phyloP scores from a whole-genome alignment of 2,888 invertebrate species.

The Nebria salina region DNA sequence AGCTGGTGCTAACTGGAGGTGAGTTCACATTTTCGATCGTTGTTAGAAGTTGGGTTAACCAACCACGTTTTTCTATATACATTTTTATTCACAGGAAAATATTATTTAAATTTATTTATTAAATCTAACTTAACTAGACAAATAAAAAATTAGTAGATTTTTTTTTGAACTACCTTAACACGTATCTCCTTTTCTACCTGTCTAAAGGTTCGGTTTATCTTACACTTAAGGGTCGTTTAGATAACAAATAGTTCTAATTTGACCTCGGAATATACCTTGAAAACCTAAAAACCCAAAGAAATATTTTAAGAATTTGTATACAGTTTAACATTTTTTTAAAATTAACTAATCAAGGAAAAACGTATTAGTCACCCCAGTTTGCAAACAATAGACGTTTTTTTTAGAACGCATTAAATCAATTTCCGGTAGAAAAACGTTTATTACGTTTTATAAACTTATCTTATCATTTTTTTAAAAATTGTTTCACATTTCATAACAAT shows the following conservation, averaged over 20 bases:
- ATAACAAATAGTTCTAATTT: background rate
- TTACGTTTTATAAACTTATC: background rate
- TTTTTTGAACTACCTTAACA: no score
- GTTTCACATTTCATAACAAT: background rate
- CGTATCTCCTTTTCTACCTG: no score
- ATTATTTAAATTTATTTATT: background rate
- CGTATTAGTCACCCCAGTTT: no score
- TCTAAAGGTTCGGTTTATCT: background rate
- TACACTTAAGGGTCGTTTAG: background rate
- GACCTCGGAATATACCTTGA: background rate
- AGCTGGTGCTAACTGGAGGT: slow-evolving; percentile 91
- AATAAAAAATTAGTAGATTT: no score
- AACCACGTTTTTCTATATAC: slow-evolving; percentile 34
- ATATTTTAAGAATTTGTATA: background rate
- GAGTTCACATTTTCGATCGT: slow-evolving; percentile 59
- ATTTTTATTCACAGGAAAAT: background rate
- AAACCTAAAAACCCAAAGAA: background rate
- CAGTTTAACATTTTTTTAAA: background rate
- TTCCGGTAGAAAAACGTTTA: background rate
- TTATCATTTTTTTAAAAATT: background rate
- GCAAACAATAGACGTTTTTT: no score
- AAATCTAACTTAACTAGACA: no score
- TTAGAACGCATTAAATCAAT: background rate
- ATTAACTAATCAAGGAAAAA: no score
- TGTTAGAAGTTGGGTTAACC: slow-evolving; percentile 31